Base-by-base conservation (phyloP, 1,140 invertebrate genomes). In the Drosophila oshimai region DNA sequence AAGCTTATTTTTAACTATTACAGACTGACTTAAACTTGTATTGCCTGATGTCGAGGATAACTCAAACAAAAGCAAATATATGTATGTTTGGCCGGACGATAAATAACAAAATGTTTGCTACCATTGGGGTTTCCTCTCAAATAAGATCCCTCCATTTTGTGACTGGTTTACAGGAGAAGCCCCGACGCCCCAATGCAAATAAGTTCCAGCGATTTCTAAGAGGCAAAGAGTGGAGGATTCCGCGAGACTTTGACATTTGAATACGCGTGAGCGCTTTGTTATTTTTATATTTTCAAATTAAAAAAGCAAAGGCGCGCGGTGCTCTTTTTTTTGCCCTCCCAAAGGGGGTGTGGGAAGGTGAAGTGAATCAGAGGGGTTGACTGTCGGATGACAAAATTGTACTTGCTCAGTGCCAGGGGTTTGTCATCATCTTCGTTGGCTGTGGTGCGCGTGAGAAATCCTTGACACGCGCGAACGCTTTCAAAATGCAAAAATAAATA, bases 201-300 rank as follows among this genome's bases (percentile, higher is more conserved):
- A 41, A 41, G 12, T 61, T 44, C 37, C 18, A 12, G 22, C 39
- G 29, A 34, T 46, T 44, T 28, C 20, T 9, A 22, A 2, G 10
- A 24, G 6, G 33, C 7, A 24, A 20, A 3, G 12, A 36, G 12
- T 20, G 17, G 12, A 20, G 39, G 29, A 18, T 58, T 62, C 53
- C 15, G 37, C 36, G 12, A 71, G 41, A 72, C 79, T 86, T 64
- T 87, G 81, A 77, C 81, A 86, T 87, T 86, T 86, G 44, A 74
- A 74, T 55, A 78, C 58, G 41, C 47, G 29, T 37, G 71, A 57
- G 55, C 62, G 54, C 37, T 42, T 76, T 87, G 76, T 87, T 87
- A 87, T 87, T 87, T 87, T 87, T 87, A 87, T 87, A 87, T 81
- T 87, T 87, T 87, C 69, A 81, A 87, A 87, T 87, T 87, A 87